These are phyloP conservation scores for Emberiza fucata DNA, from an alignment of 2,113 vertebrate genomes.

Conservation along the genomic window DNA sequence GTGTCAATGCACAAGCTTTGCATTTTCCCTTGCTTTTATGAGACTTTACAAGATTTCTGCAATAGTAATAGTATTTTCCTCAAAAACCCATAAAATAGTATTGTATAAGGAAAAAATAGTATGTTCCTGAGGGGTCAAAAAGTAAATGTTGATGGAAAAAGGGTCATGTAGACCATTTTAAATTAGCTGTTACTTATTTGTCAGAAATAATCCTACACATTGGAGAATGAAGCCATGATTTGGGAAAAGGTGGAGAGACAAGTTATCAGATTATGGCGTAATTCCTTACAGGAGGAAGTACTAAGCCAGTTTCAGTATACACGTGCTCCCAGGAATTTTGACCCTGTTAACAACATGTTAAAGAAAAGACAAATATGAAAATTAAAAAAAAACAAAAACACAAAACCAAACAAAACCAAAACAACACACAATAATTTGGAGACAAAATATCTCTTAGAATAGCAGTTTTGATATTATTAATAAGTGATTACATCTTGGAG, in stretches of 20 bases:
- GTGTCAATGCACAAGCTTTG: slow-evolving; percentile 5
- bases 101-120: background rate
- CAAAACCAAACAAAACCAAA: background rate
- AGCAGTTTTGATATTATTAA: background rate
- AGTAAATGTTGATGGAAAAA: background rate
- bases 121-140: background rate
- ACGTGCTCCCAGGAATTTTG: background rate
- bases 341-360: background rate
- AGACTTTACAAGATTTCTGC: background rate
- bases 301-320: background rate
- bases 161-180: background rate
- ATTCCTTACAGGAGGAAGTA: background rate
- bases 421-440: background rate
- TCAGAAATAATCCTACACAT: background rate
- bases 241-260: background rate
- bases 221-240: background rate
- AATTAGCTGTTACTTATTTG: background rate
- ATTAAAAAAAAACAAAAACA: background rate
- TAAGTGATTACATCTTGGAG: slow-evolving; percentile 3
- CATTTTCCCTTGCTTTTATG: background rate
- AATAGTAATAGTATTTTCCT: background rate
- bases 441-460: background rate
- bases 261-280: background rate
- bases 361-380: background rate
- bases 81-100: background rate